Percentiles rank a stretch among this genome's conserved stretches.
Conservation (phyloP, 2,797 vertebrate species). For the Manis crassicaudata region DNA sequence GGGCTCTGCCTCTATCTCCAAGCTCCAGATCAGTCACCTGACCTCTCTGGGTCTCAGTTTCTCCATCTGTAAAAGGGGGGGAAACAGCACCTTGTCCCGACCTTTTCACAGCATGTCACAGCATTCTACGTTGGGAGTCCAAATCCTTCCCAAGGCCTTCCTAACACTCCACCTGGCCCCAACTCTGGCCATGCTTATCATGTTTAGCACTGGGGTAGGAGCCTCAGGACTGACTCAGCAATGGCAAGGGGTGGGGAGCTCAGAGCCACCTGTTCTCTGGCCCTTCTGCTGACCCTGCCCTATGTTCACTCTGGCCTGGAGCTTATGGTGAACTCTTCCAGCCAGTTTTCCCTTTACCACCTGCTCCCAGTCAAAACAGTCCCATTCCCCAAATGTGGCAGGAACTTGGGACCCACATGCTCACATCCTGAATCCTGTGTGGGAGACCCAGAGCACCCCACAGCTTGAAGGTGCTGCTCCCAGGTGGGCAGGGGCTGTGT, state of each 20-base stretch:
- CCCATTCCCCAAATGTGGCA: background rate
- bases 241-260: background rate
- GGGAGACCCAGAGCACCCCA: background rate
- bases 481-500: background rate
- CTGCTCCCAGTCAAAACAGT: background rate
- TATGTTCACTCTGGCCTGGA: background rate
- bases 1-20: background rate
- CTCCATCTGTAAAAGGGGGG: background rate
- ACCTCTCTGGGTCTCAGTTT: conserved; percentile 15
- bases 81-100: background rate
- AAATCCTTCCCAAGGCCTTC: background rate
- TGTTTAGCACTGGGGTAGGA: background rate
- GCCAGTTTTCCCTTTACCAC: background rate
- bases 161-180: background rate
- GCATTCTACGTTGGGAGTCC: background rate
- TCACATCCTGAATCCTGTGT: background rate
- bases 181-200: background rate
- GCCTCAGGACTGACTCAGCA: background rate
- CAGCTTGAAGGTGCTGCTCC: background rate
- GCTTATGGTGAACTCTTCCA: background rate
- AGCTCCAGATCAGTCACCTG: background rate
- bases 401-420: background rate
- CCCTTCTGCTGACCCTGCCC: background rate
- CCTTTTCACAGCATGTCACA: background rate
- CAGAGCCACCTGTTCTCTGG: background rate